Base-by-base conservation (phyloP, 2,888 invertebrate species). In the Ormyrus labotus region DNA sequence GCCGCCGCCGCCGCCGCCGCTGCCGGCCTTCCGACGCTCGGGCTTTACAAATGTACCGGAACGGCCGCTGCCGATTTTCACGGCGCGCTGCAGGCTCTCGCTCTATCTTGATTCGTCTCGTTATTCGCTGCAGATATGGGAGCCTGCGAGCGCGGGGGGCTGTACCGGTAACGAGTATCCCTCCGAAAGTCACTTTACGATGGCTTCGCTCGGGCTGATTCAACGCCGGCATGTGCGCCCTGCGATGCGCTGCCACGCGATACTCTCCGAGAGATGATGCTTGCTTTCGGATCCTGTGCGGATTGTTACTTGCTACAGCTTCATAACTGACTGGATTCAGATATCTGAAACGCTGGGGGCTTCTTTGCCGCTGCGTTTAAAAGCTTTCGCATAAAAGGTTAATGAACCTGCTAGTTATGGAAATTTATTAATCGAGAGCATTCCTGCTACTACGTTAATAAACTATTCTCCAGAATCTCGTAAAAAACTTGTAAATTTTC, bases 21-120 rank as follows among this genome's bases (percentile, higher is more conserved):
- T 34, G 34, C 34, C 34, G 57, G 8, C 51, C 67, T 53, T 34
- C 60, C 61, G 72, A 76, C 72, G 76, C 55, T 73, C 67, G 10
- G 55, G 55, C 75, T 67, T 78, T 67, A 64, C 76, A 81, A 81
- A 81, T 83, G 83, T 77, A 83, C 70, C 72, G 80, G 79, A 83
- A 83, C 81, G 69, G 70, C 8, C 48, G 51, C 9, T 55, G 53
- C 19, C 58, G 80, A 82, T 80, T 81, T 83, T 82, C 80, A 74
- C 74, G 71, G 45, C 8, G 13, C 34, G 34, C 34, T 34, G 34
- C 34, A 34, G 34, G 34, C 13, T 13, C 51, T 6, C 45, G 6
- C 34, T 51, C 63, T 11, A 19, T 45, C 81, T 74, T 51, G 72
- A 71, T 77, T 69, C 47, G 63, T 64, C 78, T 78, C 70, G 74